Percentiles rank a stretch among this genome's conserved stretches.
phyloP scores from a whole-genome alignment of 2,797 vertebrate species.

The Scolopax bukidnonensis region DNA sequence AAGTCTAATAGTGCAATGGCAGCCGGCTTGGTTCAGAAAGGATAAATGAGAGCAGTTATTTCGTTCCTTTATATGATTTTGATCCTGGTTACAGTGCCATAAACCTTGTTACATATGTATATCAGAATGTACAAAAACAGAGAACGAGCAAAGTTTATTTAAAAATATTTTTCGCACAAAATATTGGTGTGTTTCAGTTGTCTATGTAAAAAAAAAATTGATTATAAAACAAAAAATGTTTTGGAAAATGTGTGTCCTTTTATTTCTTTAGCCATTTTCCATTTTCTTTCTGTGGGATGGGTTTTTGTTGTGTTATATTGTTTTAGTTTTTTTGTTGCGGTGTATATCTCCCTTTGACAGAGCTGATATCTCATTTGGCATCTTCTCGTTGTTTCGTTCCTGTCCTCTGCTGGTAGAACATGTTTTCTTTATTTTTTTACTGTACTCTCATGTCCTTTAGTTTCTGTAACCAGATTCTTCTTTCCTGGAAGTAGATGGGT shows the following conservation, averaged over 20 bases:
- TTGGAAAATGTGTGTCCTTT: constrained; percentile 76
- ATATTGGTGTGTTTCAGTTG: constrained; percentile 81
- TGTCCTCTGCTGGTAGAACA: constrained; percentile 32
- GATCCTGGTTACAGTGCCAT: constrained; percentile 84
- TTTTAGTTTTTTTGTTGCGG: background rate
- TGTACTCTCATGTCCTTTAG: background rate
- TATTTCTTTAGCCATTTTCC: constrained; percentile 41
- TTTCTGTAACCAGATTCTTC: background rate
- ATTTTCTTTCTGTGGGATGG: background rate
- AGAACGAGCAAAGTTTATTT: constrained; percentile 81
- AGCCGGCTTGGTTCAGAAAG: constrained; percentile 77
- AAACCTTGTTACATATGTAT: constrained; percentile 86
- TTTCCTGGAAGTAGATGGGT: background rate
- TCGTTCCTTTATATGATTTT: constrained; percentile 74
- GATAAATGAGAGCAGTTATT: constrained; percentile 77
- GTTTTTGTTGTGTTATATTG: background rate
- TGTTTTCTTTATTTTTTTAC: background rate
- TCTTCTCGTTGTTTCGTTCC: background rate
- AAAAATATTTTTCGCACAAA: constrained; percentile 84
- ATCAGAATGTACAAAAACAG: constrained; percentile 82
- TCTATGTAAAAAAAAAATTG: constrained; percentile 80
- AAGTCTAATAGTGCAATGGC: constrained; percentile 33
- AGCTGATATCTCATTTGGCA: background rate
- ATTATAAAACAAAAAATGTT: constrained; percentile 80
- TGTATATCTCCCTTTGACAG: background rate